phyloP scores from a whole-genome alignment of 2,113 vertebrate species.

The Plecotus auritus region DNA sequence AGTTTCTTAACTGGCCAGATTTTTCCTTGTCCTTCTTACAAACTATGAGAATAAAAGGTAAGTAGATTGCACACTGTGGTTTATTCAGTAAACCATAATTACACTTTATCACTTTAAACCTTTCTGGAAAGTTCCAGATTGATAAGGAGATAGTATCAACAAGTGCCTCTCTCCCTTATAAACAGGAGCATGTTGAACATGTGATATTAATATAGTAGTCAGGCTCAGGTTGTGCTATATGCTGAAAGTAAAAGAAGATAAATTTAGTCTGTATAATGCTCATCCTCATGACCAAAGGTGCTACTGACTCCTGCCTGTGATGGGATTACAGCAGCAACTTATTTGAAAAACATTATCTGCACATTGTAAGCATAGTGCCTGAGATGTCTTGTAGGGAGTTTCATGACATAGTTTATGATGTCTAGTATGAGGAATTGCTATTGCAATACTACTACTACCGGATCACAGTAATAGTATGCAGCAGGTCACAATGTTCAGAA shows the following conservation, averaged over 20 bases:
- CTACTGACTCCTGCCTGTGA: background rate
- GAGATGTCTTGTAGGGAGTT: background rate
- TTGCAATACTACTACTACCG: background rate
- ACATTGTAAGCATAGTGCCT: background rate
- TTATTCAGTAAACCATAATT: background rate
- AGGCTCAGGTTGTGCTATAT: background rate
- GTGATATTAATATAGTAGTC: background rate
- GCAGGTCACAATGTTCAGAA: background rate
- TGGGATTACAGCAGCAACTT: background rate
- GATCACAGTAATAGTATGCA: background rate
- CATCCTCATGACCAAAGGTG: background rate
- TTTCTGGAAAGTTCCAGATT: background rate
- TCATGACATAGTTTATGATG: background rate
- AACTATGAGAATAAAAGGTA: background rate
- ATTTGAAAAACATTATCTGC: background rate
- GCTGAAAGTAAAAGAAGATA: background rate
- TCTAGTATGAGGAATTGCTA: background rate
- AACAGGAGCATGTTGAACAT: background rate
- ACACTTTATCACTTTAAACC: background rate
- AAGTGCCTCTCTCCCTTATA: background rate
- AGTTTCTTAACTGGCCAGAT: background rate
- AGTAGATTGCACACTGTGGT: background rate
- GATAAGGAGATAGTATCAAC: background rate
- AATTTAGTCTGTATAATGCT: background rate
- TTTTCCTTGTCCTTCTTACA: background rate